Evolutionary conservation across 2,113 vertebrate genomes (phyloP), one percentile per base, ranked within the genome.

Genomic region (Chlorocebus sabaeus): DNA sequence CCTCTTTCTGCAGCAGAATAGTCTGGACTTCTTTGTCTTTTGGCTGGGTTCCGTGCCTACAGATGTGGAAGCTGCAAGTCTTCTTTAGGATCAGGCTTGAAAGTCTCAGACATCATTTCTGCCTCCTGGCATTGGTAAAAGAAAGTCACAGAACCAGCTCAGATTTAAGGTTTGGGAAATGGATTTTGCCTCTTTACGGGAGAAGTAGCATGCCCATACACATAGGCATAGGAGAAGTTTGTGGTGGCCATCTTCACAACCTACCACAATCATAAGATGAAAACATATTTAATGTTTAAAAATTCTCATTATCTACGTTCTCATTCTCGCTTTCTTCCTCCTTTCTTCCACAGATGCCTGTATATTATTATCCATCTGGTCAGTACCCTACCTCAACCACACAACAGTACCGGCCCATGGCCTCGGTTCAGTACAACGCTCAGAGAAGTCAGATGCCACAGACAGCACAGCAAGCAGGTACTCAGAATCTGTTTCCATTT

Each of bases 311-410:
- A 13, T 4, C 11, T 3, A 22, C 8, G 9, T 22, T 45, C 20
- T 96, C 90, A 91, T 4, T 6, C 25, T 17, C 52, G 50, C 59
- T 87, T 30, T 81, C 5, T 76, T 84, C 35, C 45, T 23, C n/a
- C 3, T 93, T 16, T 68, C 73, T 95, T 96, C 94, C 87, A 10
- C 97, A 99, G 99, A 99, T 99, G 99, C 98, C 99, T 96, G 98
- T 99, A 38, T 99, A 99, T 98, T 99, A 99, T 93, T 99, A 99
- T 93, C 98, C 99, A 91, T 98, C 99, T 96, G 98, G 99, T 98
- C 99, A 99, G 99, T 99, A 99, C 98, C 99, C 99, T 99, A 99
- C 99, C 99, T 99, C 99, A 99, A 97, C 98, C 98, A 99, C 99
- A 67, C 99, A 99, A 96, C 99, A 99, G 98, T 99, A 99, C 98